Conservation (phyloP, 2,113 vertebrate genomes). For the Clarias batrachus region DNA sequence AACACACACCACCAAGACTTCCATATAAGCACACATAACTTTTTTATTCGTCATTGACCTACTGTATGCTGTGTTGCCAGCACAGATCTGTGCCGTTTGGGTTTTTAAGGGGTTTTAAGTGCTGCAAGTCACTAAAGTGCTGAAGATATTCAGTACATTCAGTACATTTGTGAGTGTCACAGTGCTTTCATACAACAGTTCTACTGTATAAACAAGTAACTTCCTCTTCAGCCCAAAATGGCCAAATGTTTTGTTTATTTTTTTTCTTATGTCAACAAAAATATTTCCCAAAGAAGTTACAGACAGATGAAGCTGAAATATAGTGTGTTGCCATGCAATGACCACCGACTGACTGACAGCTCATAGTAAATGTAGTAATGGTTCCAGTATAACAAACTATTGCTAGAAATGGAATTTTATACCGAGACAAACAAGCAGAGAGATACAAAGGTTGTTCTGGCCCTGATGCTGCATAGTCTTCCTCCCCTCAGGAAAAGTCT, state of each 20-base stretch:
- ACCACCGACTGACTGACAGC: neutral
- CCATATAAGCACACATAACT: too few species aligned
- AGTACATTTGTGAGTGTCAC: neutral
- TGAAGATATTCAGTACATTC: neutral
- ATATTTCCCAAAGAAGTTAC: neutral
- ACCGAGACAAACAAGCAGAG: neutral
- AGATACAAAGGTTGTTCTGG: neutral
- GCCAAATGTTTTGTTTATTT: neutral
- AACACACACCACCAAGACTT: too few species aligned
- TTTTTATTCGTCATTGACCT: too few species aligned
- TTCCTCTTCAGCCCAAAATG: neutral
- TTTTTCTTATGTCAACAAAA: neutral
- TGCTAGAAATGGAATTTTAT: neutral
- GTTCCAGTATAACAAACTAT: neutral
- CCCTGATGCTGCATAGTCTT: too few species aligned
- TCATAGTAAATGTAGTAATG: neutral
- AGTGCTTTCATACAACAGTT: neutral
- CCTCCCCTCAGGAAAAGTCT: too few species aligned
- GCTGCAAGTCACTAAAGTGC: neutral
- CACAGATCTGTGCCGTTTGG: too few species aligned
- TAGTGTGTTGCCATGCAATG: neutral
- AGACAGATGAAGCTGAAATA: neutral
- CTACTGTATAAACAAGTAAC: neutral
- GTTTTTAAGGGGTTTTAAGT: neutral
- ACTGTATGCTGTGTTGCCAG: too few species aligned